Conservation (phyloP, 2,797 vertebrate genomes). For the Sebastolobus alascanus region DNA sequence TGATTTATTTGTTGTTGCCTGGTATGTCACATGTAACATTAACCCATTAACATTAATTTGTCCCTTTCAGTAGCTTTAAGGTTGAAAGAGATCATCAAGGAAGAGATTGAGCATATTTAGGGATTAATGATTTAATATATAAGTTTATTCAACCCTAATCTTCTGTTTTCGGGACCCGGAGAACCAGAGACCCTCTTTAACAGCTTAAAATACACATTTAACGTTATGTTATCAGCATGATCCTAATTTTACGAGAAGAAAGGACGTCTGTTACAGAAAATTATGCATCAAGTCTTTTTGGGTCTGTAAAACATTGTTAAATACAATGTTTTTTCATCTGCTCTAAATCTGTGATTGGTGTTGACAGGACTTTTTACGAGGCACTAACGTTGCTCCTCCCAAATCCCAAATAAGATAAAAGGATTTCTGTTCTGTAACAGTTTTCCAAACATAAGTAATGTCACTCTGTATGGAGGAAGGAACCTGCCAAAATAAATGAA, state of each 20-base stretch:
- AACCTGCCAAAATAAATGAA: no score
- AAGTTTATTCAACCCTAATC: no score
- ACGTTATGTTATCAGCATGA: no score
- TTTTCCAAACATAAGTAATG: no score
- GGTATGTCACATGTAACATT: background rate
- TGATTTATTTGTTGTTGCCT: background rate
- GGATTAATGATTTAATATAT: no score
- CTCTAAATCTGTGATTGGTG: background rate
- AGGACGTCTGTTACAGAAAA: background rate
- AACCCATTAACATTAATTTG: background rate
- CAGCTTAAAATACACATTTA: background rate
- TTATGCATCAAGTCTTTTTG: background rate
- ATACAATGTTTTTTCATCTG: background rate
- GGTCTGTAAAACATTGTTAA: background rate
- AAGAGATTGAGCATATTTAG: background rate
- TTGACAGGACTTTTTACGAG: background rate
- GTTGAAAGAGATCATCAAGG: background rate
- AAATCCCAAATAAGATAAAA: background rate
- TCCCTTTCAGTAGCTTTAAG: background rate
- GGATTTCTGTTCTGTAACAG: background rate
- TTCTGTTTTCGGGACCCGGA: no score
- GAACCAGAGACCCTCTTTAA: background rate
- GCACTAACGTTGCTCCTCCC: background rate
- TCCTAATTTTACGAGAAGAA: background rate
- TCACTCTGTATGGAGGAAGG: no score